Percentiles rank a stretch among this genome's conserved stretches.
These are phyloP conservation scores for Apodemia arnacis DNA, from an alignment of 2,888 invertebrate species.

Conservation along the genomic window DNA sequence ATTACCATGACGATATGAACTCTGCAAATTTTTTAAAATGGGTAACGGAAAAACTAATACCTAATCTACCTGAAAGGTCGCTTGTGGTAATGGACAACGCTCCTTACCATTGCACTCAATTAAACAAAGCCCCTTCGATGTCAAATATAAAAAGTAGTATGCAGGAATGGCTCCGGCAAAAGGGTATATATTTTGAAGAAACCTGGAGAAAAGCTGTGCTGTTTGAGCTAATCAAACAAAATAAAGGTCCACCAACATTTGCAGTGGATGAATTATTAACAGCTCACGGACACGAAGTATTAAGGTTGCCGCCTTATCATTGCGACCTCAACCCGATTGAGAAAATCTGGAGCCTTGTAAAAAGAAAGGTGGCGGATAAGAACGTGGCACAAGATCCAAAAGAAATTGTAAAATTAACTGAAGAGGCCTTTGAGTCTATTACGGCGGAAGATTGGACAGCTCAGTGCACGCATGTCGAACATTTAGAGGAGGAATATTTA, in stretches of 20 bases:
- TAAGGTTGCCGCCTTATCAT: constrained; percentile 46
- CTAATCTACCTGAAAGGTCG: constrained; percentile 68
- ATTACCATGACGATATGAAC: constrained; percentile 72
- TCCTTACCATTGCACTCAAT: constrained; percentile 70
- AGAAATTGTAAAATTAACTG: constrained; percentile 25
- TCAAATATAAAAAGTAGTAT: constrained; percentile 57
- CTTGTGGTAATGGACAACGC: constrained; percentile 77
- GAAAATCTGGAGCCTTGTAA: constrained; percentile 73
- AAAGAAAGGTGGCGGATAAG: constrained; percentile 73
- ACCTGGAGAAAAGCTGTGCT: constrained; percentile 43
- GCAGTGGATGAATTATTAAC: constrained; percentile 62
- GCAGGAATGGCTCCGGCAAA: constrained; percentile 58
- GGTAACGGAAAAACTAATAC: constrained; percentile 59
- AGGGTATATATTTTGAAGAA: constrained; percentile 60
- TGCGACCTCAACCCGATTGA: constrained; percentile 56
- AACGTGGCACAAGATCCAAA: constrained; percentile 66
- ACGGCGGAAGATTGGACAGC: constrained; percentile 51
- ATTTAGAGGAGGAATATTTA: constrained; percentile 52
- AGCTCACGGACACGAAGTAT: constrained; percentile 37
- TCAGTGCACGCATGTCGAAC: constrained; percentile 51
- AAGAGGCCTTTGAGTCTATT: constrained; percentile 44
- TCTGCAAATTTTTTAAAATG: constrained; percentile 47
- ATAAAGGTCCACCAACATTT: constrained; percentile 70
- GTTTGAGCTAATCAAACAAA: constrained; percentile 71
- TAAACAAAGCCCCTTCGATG: constrained; percentile 67